phyloP scores from a whole-genome alignment of 2,113 vertebrate genomes.

The Gymnocephalus cernua region DNA sequence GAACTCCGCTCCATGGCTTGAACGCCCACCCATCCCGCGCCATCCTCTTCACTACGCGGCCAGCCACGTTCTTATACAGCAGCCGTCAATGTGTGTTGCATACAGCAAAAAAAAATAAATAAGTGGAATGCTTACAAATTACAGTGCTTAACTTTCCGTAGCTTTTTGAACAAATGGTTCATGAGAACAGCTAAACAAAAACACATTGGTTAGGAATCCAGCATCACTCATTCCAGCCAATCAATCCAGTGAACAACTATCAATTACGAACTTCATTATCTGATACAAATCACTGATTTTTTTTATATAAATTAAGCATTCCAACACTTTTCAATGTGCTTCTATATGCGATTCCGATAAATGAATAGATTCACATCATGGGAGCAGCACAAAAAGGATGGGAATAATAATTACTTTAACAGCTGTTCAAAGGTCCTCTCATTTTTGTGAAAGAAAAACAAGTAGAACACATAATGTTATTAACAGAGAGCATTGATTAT shows the following conservation, averaged over 20 bases:
- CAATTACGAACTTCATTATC: not conserved
- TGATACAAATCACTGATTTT: not conserved
- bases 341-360: not conserved
- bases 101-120: no score
- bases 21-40: no score
- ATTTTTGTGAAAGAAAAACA: constrained; percentile 26
- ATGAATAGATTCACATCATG: not conserved
- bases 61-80: no score
- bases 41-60: no score
- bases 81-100: no score
- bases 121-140: no score
- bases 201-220: no score
- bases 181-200: not conserved
- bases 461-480: constrained; percentile 34
- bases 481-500: constrained; percentile 33
- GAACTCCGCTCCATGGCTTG: no score
- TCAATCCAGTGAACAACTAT: not conserved
- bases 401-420: constrained; percentile 11
- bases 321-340: not conserved
- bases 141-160: no score
- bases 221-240: not conserved
- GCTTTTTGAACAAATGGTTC: no score
- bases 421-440: constrained; percentile 9
- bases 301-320: not conserved
- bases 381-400: not conserved